A percentile compares a stretch with the other conserved stretches of the same genome.
Evolutionary conservation across 2,113 vertebrate species (phyloP).

Genomic region (Martes martes): DNA sequence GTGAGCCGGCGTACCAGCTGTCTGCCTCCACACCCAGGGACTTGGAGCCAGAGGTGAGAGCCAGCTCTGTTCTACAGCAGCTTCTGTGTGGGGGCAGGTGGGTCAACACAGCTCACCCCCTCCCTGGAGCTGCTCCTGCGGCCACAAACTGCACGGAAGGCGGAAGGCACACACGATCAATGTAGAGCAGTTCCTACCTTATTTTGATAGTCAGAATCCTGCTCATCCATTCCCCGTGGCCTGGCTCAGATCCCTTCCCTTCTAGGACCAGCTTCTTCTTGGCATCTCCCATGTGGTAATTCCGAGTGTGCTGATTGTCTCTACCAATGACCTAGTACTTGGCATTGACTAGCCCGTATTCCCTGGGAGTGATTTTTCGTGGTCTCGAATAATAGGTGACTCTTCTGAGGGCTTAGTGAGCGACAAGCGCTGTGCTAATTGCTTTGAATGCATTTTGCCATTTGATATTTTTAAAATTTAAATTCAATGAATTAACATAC

Average conservation of each 20-base stretch:
- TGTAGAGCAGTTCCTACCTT: background rate
- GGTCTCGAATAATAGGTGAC: background rate
- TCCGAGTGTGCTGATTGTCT: background rate
- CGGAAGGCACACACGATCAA: background rate
- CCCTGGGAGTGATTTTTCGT: background rate
- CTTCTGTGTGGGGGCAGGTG: fast-evolving
- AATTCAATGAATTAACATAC: background rate
- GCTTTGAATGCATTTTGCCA: background rate
- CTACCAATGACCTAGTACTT: background rate
- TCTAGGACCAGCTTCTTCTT: background rate
- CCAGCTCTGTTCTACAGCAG: background rate
- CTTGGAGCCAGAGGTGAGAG: background rate
- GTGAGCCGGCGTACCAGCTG: fast-evolving
- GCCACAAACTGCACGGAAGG: background rate
- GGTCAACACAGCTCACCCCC: background rate
- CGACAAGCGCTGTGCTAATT: background rate
- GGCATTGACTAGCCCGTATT: background rate
- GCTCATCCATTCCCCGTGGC: background rate
- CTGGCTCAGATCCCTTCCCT: background rate
- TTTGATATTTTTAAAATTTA: background rate
- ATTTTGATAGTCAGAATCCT: background rate
- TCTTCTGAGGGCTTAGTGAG: background rate
- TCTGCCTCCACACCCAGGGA: background rate
- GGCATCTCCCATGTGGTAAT: background rate
- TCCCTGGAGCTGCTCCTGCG: background rate